phyloP scores from a whole-genome alignment of 2,888 invertebrate species.

The Drosophila formosana region DNA sequence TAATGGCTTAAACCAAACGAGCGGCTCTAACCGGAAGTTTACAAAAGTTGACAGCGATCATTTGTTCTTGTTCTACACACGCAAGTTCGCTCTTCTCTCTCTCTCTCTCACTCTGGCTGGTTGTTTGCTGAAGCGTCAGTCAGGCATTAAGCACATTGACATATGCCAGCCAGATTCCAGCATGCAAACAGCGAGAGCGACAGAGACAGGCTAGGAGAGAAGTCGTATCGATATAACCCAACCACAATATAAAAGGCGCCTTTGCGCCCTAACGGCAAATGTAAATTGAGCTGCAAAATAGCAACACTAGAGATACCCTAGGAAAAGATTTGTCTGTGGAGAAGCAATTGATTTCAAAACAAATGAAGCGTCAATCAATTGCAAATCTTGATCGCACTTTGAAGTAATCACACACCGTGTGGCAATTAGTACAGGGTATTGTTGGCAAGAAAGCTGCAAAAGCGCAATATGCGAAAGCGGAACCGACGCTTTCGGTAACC shows the following conservation, averaged over 20 bases:
- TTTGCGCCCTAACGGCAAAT: slow-evolving; percentile 52
- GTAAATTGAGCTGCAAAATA: background rate
- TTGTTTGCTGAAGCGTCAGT: slow-evolving; percentile 57
- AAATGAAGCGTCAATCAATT: no score
- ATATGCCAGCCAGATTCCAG: slow-evolving; percentile 65
- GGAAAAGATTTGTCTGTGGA: background rate
- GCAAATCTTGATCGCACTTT: background rate
- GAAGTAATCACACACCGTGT: background rate
- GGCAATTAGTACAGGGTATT: slow-evolving; percentile 20
- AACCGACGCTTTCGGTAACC: slow-evolving; percentile 72
- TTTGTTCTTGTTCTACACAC: slow-evolving; percentile 47
- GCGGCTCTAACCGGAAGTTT: slow-evolving; percentile 73
- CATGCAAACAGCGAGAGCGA: slow-evolving; percentile 22
- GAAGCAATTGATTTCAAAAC: no score
- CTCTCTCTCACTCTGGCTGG: slow-evolving; percentile 7
- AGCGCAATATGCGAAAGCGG: slow-evolving; percentile 69
- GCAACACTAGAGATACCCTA: slow-evolving; percentile 16
- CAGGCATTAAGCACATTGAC: slow-evolving; percentile 78
- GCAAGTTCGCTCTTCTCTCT: slow-evolving; percentile 33
- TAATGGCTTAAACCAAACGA: slow-evolving; percentile 66
- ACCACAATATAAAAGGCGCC: slow-evolving; percentile 64
- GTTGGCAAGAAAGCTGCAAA: slow-evolving; percentile 43
- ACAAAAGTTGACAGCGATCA: slow-evolving; percentile 75
- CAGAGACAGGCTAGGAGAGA: slow-evolving; percentile 6
- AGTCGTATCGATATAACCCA: slow-evolving; percentile 60